These are phyloP conservation scores for Dynastes hyllus DNA, from an alignment of 2,888 invertebrate species.

Conservation along the genomic window DNA sequence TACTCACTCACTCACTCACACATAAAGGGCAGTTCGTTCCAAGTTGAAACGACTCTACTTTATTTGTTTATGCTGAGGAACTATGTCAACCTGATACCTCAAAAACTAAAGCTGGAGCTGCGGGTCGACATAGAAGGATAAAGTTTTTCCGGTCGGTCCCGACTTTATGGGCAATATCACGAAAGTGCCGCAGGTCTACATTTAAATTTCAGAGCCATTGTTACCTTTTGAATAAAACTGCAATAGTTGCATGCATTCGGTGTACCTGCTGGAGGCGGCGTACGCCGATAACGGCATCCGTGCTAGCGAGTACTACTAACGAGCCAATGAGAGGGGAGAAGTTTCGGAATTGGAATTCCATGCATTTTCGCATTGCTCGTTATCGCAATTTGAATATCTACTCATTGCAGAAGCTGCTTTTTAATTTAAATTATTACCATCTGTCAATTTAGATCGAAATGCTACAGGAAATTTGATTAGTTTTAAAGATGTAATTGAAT, in stretches of 20 bases:
- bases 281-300: constrained; percentile 28
- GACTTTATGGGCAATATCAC: constrained; percentile 45
- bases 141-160: constrained; percentile 44
- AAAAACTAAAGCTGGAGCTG: constrained; percentile 15
- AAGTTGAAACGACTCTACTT: constrained; percentile 61
- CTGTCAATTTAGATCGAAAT: background rate
- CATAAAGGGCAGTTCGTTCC: constrained; percentile 58
- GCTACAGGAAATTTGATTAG: background rate
- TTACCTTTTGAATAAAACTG: constrained; percentile 44
- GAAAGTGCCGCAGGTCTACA: constrained; percentile 27
- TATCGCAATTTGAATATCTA: constrained; percentile 21
- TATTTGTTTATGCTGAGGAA: constrained; percentile 54
- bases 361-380: background rate
- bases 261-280: constrained; percentile 13
- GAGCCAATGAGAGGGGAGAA: constrained; percentile 16
- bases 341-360: background rate
- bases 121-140: constrained; percentile 26
- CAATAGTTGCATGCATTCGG: constrained; percentile 37
- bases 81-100: constrained; percentile 49
- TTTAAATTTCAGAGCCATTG: constrained; percentile 48
- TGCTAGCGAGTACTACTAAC: background rate
- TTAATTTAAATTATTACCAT: constrained; percentile 17
- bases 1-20: constrained; percentile 51
- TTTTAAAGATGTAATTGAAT: background rate
- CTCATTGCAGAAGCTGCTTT: constrained; percentile 3